Percentiles rank a stretch among this genome's conserved stretches.
These are phyloP conservation scores for Corythoichthys intestinalis DNA, from an alignment of 2,113 vertebrate species.

Conservation along the genomic window DNA sequence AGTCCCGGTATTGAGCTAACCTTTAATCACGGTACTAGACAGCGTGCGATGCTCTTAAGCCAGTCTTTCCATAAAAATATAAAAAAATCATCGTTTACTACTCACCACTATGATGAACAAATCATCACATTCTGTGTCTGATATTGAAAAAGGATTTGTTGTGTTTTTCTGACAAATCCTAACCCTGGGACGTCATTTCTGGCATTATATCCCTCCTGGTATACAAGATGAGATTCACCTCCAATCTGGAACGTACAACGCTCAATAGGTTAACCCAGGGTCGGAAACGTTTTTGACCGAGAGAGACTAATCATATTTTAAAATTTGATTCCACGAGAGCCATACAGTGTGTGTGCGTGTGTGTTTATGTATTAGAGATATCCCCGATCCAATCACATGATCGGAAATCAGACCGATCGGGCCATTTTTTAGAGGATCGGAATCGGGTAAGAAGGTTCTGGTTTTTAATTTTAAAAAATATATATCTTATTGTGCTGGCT, in stretches of 20 bases:
- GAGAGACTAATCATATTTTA: too few species aligned
- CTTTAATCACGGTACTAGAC: not conserved
- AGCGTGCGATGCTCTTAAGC: not conserved
- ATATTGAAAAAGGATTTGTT: not conserved
- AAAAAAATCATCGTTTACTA: not conserved
- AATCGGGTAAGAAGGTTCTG: too few species aligned
- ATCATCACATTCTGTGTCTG: not conserved
- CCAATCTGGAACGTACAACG: not conserved
- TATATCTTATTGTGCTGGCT: too few species aligned
- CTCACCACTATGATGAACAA: not conserved
- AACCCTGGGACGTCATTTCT: not conserved
- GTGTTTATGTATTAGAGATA: too few species aligned
- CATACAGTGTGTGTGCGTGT: too few species aligned
- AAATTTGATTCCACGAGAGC: too few species aligned
- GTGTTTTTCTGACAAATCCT: not conserved
- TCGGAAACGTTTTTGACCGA: too few species aligned
- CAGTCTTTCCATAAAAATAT: not conserved
- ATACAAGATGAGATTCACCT: not conserved
- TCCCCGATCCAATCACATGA: too few species aligned
- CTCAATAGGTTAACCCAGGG: not conserved
- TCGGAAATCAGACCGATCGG: too few species aligned
- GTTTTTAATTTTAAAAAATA: too few species aligned
- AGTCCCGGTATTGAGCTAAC: not conserved
- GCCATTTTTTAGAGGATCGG: too few species aligned
- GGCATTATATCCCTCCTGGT: not conserved